Base-by-base conservation (phyloP, 2,888 invertebrate species). In the Sarcophaga subvicina region DNA sequence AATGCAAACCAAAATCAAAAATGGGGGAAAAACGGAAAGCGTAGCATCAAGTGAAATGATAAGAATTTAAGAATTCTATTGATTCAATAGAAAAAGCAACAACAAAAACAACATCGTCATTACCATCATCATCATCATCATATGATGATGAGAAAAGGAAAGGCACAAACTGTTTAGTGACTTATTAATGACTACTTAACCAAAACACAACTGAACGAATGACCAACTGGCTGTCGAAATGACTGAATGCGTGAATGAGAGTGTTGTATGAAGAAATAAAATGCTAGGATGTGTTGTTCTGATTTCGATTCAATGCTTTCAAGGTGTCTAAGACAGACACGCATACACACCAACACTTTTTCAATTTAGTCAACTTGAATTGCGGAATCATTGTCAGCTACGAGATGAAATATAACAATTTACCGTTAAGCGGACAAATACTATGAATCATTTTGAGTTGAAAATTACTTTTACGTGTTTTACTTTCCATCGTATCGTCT, bases 111-210 rank as follows among this genome's bases (percentile, higher is more conserved):
- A 54, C 27, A 49, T 49, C 14, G 49, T 27, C 22, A 22, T 22
- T 22, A 22, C 1, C 22, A 22, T 22, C 22, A 22, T 25, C 37
- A 37, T 14, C 49, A 49, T 49, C 25, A 14, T 11, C 14, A 12
- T 59, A 20, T 64, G 70, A 20, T 64, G 70, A 67, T 37, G 17
- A n/a, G 64, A 20, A 60, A 71, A n/a, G n/a, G 11, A 54, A 69
- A 66, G 49, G 49, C 70, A 37, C 37, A 78, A 77, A 81, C 84
- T 71, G 76, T 79, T 71, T 47, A 81, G 76, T 81, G 81, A 84
- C 87, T 84, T 87, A 84, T 87, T 87, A 87, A 84, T 84, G 84
- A 76, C 79, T 82, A 69, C 79, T 87, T 84, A 87, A 80, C 79
- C 76, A 59, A 71, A 84, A 84, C 78, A 81, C 47, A 49, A 79